phyloP scores from a whole-genome alignment of 2,888 invertebrate genomes.

The Heteromyza rotundicornis region DNA sequence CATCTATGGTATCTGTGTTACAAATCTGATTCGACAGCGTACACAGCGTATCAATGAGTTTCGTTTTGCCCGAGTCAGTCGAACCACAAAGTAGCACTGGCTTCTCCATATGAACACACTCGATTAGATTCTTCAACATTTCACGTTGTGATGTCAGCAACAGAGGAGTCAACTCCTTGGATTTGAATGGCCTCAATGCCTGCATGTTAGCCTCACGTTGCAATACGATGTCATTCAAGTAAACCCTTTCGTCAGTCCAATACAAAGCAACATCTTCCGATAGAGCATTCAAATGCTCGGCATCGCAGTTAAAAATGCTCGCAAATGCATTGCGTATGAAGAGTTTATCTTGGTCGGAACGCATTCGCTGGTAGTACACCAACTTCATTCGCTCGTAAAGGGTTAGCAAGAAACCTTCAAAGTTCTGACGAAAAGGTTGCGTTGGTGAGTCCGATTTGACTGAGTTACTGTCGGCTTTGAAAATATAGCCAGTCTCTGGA shows the following conservation, averaged over 20 bases:
- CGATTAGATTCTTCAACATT: conserved; percentile 78
- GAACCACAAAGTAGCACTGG: conserved; percentile 72
- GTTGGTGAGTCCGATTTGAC: not conserved
- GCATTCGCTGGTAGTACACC: conserved; percentile 87
- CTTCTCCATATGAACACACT: conserved; percentile 92
- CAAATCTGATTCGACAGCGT: conserved; percentile 55
- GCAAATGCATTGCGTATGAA: conserved; percentile 68
- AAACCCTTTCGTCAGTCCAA: conserved; percentile 67
- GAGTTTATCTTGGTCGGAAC: conserved; percentile 77
- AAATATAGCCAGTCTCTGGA: conserved; percentile 50
- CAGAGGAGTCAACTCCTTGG: conserved; percentile 61
- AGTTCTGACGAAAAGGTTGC: conserved; percentile 35
- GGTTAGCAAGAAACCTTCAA: conserved; percentile 47
- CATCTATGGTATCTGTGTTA: conserved; percentile 60
- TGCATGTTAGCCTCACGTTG: conserved; percentile 56
- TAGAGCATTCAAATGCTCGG: conserved; percentile 52
- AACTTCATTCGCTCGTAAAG: conserved; percentile 69
- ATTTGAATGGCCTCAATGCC: conserved; percentile 43
- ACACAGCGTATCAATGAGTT: conserved; percentile 58
- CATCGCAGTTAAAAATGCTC: conserved; percentile 63
- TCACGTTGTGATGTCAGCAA: conserved; percentile 69
- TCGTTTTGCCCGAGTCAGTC: conserved; percentile 61
- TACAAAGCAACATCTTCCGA: conserved; percentile 67
- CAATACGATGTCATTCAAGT: conserved; percentile 71
- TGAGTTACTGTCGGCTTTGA: conserved; percentile 13